phyloP scores from a whole-genome alignment of 2,113 vertebrate species.

The Struthio camelus region DNA sequence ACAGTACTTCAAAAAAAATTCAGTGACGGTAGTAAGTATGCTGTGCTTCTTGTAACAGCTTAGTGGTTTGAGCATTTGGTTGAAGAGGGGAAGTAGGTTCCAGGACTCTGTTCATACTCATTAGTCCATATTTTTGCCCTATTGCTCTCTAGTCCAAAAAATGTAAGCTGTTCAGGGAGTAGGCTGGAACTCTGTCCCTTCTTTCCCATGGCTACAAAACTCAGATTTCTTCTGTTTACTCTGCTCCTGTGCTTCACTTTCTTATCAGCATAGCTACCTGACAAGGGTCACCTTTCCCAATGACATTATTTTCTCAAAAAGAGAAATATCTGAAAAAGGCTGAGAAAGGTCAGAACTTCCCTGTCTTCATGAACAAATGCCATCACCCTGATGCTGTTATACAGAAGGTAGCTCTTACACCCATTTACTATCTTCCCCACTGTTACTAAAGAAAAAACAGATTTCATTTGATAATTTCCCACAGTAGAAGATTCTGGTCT shows the following conservation, averaged over 20 bases:
- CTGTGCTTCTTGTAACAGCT: background rate
- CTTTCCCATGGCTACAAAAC: background rate
- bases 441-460: background rate
- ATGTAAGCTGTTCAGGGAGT: background rate
- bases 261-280: background rate
- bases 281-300: background rate
- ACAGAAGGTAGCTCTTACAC: background rate
- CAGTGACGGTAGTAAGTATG: background rate
- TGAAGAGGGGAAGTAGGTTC: background rate
- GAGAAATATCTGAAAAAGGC: background rate
- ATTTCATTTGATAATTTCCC: background rate
- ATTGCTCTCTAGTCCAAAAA: background rate
- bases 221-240: background rate
- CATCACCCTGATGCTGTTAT: background rate
- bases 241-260: background rate
- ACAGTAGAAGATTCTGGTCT: background rate
- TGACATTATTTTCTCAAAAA: background rate
- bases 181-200: background rate
- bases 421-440: background rate
- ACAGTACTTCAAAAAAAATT: background rate
- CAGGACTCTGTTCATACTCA: background rate
- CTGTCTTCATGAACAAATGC: background rate
- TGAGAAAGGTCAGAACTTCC: background rate
- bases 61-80: background rate
- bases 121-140: rapidly evolving